Evolutionary conservation across 2,888 invertebrate species (phyloP).

Genomic region (Pocota personata): DNA sequence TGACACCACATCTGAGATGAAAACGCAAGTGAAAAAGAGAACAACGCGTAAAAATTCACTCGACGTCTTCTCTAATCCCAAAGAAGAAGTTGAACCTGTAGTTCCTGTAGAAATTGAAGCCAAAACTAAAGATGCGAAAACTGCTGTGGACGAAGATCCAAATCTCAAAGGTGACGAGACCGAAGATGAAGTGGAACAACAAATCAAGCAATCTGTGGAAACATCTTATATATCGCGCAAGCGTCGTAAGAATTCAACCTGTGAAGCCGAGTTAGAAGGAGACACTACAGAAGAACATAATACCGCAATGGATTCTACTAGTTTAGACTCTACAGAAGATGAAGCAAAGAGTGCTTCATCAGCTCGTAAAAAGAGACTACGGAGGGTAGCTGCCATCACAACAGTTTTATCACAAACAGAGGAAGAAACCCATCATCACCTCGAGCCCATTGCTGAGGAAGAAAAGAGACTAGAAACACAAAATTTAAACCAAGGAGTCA

Average conservation of each 20-base stretch:
- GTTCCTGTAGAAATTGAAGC: too few species aligned
- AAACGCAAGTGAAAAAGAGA: not conserved
- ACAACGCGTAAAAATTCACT: slow-evolving; percentile 3
- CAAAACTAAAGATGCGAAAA: not conserved
- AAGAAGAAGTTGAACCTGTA: not conserved
- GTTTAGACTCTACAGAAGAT: not conserved
- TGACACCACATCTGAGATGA: not conserved
- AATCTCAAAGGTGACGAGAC: not conserved
- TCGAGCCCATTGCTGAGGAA: slow-evolving; percentile 35
- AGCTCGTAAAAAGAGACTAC: not conserved
- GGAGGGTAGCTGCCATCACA: not conserved
- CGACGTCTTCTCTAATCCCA: not conserved
- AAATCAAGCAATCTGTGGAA: not conserved
- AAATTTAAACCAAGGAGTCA: not conserved
- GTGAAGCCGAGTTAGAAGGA: not conserved
- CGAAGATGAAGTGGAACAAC: not conserved
- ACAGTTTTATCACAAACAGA: not conserved
- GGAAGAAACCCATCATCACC: not conserved
- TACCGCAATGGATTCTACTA: not conserved
- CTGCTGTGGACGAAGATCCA: not conserved
- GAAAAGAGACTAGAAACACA: not conserved
- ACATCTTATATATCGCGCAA: not conserved
- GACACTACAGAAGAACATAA: not conserved
- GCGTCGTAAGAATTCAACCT: not conserved
- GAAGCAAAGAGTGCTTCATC: not conserved